Percentiles rank a stretch among this genome's conserved stretches.
Evolutionary conservation across 2,113 vertebrate species (phyloP).

Genomic region (Serilophus lunatus): DNA sequence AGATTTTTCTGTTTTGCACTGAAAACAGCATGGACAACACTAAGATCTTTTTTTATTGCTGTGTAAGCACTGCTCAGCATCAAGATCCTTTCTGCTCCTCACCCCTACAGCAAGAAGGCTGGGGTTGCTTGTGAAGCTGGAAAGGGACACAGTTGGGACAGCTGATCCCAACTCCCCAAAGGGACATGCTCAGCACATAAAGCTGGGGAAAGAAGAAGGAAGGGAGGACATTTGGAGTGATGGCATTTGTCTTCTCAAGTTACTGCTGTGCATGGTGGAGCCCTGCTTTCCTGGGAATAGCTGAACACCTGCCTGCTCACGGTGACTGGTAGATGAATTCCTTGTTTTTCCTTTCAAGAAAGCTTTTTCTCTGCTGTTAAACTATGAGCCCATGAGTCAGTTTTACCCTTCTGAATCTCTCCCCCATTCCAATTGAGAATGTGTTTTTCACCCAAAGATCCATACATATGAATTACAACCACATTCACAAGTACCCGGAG

Average conservation of each 20-base stretch:
- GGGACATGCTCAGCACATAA: background rate
- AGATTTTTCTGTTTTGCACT: background rate
- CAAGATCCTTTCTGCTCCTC: background rate
- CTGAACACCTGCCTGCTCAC: background rate
- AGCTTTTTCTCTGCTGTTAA: background rate
- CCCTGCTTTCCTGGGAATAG: background rate
- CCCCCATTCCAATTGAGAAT: background rate
- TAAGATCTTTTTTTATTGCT: background rate
- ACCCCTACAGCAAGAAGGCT: background rate
- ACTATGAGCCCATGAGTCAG: no score
- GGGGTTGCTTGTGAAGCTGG: background rate
- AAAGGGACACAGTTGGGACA: background rate
- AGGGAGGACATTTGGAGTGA: accelerated
- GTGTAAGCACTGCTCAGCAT: background rate
- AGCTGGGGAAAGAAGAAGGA: background rate
- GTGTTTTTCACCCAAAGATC: background rate
- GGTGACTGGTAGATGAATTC: background rate
- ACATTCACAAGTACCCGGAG: background rate
- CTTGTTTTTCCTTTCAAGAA: background rate
- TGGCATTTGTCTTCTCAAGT: background rate
- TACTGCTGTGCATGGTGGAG: accelerated
- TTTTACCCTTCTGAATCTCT: background rate
- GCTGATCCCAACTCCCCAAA: background rate
- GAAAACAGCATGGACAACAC: background rate
- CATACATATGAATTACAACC: background rate